Base-by-base conservation (phyloP, 2,797 vertebrate genomes). In the Chelon auratus region DNA sequence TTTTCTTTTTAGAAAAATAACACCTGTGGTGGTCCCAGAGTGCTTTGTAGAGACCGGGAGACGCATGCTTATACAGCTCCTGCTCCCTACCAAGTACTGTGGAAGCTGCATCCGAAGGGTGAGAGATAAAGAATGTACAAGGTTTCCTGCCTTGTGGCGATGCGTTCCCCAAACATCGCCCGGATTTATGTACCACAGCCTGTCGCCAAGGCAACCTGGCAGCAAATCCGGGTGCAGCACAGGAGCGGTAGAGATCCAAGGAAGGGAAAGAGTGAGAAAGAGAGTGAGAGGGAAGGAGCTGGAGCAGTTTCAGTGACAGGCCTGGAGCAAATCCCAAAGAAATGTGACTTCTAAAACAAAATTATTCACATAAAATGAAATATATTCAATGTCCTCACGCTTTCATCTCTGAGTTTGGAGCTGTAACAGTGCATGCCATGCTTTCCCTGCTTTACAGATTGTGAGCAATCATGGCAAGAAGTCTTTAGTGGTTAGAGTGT, bases 111-210 rank as follows among this genome's bases (percentile, higher is more conserved):
- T 90, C 81, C 85, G 84, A 83, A 39, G 62, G 74, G 58, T 79
- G 71, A 81, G 74, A 93, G 91, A 95, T 90, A 90, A 95, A 89
- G 92, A 95, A 96, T 95, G 85, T 80, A 78, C 90, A 87, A 85
- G 79, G 90, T 93, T 95, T 96, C 95, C 94, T 95, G 92, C 87
- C 91, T 78, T 58, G 78, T 72, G 68, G 90, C 71, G 78, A 84
- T 75, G 69, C 73, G 64, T 74, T 94, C 88, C 86, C 80, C 75
- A 83, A 89, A 89, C 77, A 85, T 93, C 81, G 75, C 82, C 87
- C 68, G 78, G 88, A 33, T 95, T 93, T 91, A 87, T 90, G 80
- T 89, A 83, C 87, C 70, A 73, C 73, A 65, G 76, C 78, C 68
- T 17, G 84, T 93, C 54, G 88, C 91, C 89, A 90, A 66, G 92